Conservation (phyloP, 2,113 vertebrate species). For the Helogale parvula region DNA sequence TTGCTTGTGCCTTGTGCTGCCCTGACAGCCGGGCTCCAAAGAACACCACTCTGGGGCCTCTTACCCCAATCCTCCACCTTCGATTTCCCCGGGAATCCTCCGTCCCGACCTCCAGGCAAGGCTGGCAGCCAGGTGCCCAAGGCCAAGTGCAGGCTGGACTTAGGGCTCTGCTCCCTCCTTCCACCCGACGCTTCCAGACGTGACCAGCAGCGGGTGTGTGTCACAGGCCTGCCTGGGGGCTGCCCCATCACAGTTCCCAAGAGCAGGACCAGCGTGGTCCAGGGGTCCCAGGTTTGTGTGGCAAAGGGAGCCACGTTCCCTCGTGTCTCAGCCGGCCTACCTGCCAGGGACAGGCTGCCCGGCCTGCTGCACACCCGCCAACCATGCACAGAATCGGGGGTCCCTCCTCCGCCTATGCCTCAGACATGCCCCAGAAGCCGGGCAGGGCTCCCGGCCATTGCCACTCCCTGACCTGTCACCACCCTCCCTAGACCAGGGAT, state of each 20-base stretch:
- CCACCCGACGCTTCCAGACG: not conserved
- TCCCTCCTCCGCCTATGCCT: not conserved
- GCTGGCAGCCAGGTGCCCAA: not conserved
- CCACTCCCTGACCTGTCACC: not conserved
- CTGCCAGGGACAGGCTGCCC: too few species aligned
- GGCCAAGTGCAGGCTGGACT: too few species aligned
- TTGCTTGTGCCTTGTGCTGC: not conserved
- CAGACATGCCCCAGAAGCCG: not conserved
- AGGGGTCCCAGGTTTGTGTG: not conserved
- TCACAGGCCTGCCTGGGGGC: not conserved
- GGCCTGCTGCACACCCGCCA: not conserved
- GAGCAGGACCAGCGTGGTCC: not conserved
- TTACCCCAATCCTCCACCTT: not conserved
- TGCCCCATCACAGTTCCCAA: not conserved
- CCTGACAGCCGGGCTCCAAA: not conserved
- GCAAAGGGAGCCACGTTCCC: not conserved
- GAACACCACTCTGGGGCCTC: not conserved
- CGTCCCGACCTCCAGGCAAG: not conserved
- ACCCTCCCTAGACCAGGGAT: not conserved
- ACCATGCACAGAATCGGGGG: not conserved
- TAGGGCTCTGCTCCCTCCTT: not conserved
- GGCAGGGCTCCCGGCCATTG: not conserved
- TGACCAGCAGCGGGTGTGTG: not conserved
- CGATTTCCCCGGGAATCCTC: not conserved
- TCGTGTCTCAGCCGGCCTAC: accelerated